Conservation (phyloP, 2,797 vertebrate genomes). For the Epinephelus coioides region DNA sequence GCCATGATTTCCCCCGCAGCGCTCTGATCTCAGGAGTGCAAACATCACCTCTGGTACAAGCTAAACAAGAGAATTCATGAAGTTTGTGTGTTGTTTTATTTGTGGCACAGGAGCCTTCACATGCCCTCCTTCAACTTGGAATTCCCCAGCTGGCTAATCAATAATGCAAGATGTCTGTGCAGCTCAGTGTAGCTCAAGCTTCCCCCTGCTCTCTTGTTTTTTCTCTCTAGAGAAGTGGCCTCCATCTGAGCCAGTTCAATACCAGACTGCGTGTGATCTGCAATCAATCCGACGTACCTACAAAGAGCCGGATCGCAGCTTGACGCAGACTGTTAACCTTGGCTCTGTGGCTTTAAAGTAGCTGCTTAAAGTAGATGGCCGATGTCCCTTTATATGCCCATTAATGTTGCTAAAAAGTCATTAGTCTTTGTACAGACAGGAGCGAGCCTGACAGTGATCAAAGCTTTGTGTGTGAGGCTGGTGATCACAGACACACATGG, state of each 20-base stretch:
- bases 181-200: constrained; percentile 22
- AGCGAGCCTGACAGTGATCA: constrained; percentile 45
- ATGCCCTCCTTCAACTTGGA: constrained; percentile 41
- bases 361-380: constrained; percentile 32
- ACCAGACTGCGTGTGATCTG: constrained; percentile 64
- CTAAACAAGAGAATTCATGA: constrained; percentile 16
- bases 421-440: constrained; percentile 33
- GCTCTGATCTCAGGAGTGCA: constrained; percentile 37
- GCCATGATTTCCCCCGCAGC: constrained; percentile 42
- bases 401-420: constrained; percentile 53
- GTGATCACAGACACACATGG: constrained; percentile 44
- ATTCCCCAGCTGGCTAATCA: constrained; percentile 64
- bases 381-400: constrained; percentile 3
- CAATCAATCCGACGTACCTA: constrained; percentile 56
- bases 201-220: constrained; percentile 13
- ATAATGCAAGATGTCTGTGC: constrained; percentile 64
- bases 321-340: constrained; percentile 36
- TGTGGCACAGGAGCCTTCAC: constrained; percentile 14
- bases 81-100: constrained; percentile 23
- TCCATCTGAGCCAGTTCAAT: constrained; percentile 46
- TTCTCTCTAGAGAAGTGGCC: constrained; percentile 41
- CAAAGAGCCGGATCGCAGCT: constrained; percentile 33
- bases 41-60: constrained; percentile 25
- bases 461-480: constrained; percentile 34
- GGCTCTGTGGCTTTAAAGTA: constrained; percentile 31